Base-by-base conservation (phyloP, 2,113 vertebrate species). In the Camelus dromedarius region DNA sequence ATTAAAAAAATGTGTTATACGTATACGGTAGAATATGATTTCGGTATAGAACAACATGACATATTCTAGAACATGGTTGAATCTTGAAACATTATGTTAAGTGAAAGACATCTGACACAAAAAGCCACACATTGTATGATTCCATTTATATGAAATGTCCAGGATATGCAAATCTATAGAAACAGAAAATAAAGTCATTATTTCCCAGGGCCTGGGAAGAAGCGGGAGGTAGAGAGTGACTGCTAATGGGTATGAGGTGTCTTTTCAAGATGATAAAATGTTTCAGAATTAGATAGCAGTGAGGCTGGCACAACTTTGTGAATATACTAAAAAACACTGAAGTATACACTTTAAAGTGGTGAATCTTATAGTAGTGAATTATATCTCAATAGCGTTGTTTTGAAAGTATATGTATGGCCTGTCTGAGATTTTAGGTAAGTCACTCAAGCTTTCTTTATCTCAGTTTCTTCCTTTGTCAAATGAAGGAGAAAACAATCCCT, bases 401-500 rank as follows among this genome's bases (percentile, higher is more conserved):
- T 75, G 62, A 86, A 89, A 80, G 42, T 75, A 15, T 66, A 32
- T 46, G 46, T 75, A 28, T 26, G 20, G 24, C 32, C 42, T 91
- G 18, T 94, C 46, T 91, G 48, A 62, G 32, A 89, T 84, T 64
- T 88, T 93, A 91, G 54, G 50, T 28, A 93, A 67, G 48, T 87
- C 26, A 67, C 42, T 92, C 56, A 73, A 67, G 6, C n/a, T 75
- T 95, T 79, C 28, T 92, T 94, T 8, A 66, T 72, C 42, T 91
- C 8, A 4, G 20, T 91, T 95, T 62, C 8, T 93, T 81, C 52
- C 30, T 82, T 91, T 83, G 32, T 84, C 10, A 82, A 75, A 76
- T 73, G 64, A 52, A 93, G 72, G 46, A 86, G 52, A 95, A 88
- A 95, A 77, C 4, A 48, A 79, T 75, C 16, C 56, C 24, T 94